Evolutionary conservation across 2,797 vertebrate species (phyloP), one percentile per base, ranked within the genome.

Genomic region (Takifugu rubripes): DNA sequence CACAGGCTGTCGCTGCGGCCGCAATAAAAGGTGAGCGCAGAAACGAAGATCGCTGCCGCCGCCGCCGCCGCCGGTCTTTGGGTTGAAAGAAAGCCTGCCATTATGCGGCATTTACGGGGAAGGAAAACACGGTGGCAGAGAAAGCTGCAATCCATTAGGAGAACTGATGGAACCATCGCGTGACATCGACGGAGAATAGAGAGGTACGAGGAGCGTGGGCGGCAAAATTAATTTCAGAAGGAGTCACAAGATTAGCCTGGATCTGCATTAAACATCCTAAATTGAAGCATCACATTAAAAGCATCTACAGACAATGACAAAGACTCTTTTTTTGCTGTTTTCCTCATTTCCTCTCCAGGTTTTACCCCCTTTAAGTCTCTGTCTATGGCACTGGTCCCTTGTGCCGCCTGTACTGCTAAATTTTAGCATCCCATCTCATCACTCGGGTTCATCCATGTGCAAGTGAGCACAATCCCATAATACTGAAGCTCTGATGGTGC

Each of bases 251-350:
- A 26, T 49, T 12, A 14, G 25, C n/a, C 11, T 40, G 64, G 44
- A 66, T 61, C 73, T 49, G 53, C 61, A 68, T 66, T 54, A 44
- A 57, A 64, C 62, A 53, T 53, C 48, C 57, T 70, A 61, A 68
- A 61, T 29, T 48, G 62, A 56, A 44, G 68, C 49, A 64, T 56
- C 54, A 63, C 40, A 26, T 66, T 70, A 47, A 70, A 56, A 47
- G 70, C 49, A 64, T 57, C 49, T 24, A 29, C 24, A 3, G 25
- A n/a, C 29, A n/a, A 12, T 21, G 14, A 1, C 12, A 12, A 40
- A 40, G 14, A 43, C 46, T 6, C 72, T 8, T 3, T 14, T 11
- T 3, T 40, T 14, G 36, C 36, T 40, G 10, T 40, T 72, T 59
- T 42, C 14, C 43, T 40, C 12, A 56, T 54, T 52, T 56, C 7